Base-by-base conservation (phyloP, 2,113 vertebrate genomes). In the Chrysochloris asiatica region DNA sequence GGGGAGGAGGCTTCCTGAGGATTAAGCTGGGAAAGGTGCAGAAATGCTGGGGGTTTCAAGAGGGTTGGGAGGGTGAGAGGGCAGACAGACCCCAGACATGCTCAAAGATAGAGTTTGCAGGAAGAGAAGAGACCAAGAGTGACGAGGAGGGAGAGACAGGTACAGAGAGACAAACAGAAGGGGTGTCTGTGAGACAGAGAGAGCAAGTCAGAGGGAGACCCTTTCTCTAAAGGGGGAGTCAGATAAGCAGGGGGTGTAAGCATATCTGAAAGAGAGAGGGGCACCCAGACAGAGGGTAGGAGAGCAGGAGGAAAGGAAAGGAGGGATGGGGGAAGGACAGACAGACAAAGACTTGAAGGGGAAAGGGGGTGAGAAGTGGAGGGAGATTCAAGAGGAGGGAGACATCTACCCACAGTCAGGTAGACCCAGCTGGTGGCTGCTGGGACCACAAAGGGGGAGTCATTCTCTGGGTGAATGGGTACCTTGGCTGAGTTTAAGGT, bases 11-110 rank as follows among this genome's bases (percentile, higher is more conserved):
- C 50, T 73, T 56, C 61, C 61, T 33, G 38, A 78, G 17, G 77
- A 47, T 11, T 3, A 24, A 72, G 71, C 71, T 41, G 26, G 43
- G 61, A 69, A 38, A 10, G 65, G 33, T 21, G 2, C 0, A 3
- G 17, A 24, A 3, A 10, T 2, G 36, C 71, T 5, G 80, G 10
- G 71, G 36, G 14, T 8, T 13, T 83, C 19, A 0, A 56, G n/a
- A 75, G 28, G 41, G n/a, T n/a, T 47, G 65, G 50, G n/a, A 41
- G n/a, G 11, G 59, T 6, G 19, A 12, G 30, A 78, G 48, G 38
- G 78, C 8, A 89, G 77, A 92, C 26, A 41, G 30, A 12, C 67
- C 33, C 28, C 36, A 85, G 91, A 93, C 84, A 80, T 71, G 76
- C 83, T 63, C 50, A 3, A 5, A 48, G 36, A 81, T 36, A 48